Conservation (phyloP, 2,113 vertebrate genomes). For the Sceloporus tristichus region DNA sequence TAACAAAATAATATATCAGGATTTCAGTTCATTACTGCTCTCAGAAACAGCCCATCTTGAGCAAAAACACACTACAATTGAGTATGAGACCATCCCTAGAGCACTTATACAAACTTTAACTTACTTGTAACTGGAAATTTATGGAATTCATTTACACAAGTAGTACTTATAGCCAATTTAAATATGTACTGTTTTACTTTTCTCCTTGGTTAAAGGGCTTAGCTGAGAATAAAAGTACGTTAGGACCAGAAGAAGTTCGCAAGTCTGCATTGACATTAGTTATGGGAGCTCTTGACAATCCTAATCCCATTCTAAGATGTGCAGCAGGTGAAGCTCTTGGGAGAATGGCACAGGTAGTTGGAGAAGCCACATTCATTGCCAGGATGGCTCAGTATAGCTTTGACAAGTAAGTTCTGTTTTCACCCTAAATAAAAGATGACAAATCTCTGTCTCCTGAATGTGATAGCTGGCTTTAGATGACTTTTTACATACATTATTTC, state of each 20-base stretch:
- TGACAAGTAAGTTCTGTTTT: conserved; percentile 89
- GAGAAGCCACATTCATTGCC: conserved; percentile 97
- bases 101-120: background rate
- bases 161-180: background rate
- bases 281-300: conserved; percentile 97
- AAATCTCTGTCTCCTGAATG: conserved; percentile 14
- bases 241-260: conserved; percentile 97
- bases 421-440: conserved; percentile 29
- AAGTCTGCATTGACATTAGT: conserved; percentile 96
- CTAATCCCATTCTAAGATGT: conserved; percentile 96
- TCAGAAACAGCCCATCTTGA: background rate
- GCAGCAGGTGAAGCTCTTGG: conserved; percentile 97
- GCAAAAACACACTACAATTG: background rate
- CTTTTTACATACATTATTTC: background rate
- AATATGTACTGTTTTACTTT: background rate
- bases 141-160: background rate
- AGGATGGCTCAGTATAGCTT: conserved; percentile 99
- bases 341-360: conserved; percentile 98
- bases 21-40: background rate
- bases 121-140: background rate
- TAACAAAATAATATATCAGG: background rate
- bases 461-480: background rate
- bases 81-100: background rate
- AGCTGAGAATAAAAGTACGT: conserved; percentile 97
- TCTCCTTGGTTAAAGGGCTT: conserved; percentile 83